Base-by-base conservation (phyloP, 2,797 vertebrate species). In the Myotis findleyi region DNA sequence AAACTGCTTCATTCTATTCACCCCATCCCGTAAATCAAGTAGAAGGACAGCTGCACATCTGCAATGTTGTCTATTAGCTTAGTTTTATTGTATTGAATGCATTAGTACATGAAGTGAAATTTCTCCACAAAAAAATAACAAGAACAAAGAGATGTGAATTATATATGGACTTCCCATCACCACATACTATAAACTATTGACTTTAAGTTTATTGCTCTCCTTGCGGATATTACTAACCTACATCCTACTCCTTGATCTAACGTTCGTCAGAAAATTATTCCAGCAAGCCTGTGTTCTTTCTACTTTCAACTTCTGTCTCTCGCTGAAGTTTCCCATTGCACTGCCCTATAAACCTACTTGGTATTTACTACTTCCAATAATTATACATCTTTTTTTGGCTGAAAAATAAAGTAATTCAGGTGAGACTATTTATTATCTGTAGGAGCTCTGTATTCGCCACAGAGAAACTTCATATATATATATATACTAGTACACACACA, bases 141-240 rank as follows among this genome's bases (percentile, higher is more conserved):
- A 13, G 36, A 77, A 80, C 75, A 87, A 89, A 86, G 68, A 87
- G 71, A 93, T 87, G 83, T 96, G 92, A 96, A 94, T 96, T 95
- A 95, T 77, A 77, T 81, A 93, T 73, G 76, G 85, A 69, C 57
- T 83, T 93, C n/a, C 75, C 55, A 88, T 94, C 88, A 80, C 17
- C 76, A 73, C 71, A 80, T 13, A 47, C 83, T 33, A 47, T 77
- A 71, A 21, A 71, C 87, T 30, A 71, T 44, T 76, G 80, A 59
- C 72, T 95, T 30, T 41, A 77, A 89, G 59, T 88, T 92, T 55
- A 92, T 59, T 72, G 53, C 86, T 77, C 23, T 51, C 88, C 33
- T 79, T 77, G 71, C 36, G 89, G 72, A 80, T 91, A 55, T 84
- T 64, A 51, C n/a, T 30, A 86, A 79, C 38, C 17, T 47, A 7